phyloP scores from a whole-genome alignment of 2,888 invertebrate genomes.

The Operophtera brumata region DNA sequence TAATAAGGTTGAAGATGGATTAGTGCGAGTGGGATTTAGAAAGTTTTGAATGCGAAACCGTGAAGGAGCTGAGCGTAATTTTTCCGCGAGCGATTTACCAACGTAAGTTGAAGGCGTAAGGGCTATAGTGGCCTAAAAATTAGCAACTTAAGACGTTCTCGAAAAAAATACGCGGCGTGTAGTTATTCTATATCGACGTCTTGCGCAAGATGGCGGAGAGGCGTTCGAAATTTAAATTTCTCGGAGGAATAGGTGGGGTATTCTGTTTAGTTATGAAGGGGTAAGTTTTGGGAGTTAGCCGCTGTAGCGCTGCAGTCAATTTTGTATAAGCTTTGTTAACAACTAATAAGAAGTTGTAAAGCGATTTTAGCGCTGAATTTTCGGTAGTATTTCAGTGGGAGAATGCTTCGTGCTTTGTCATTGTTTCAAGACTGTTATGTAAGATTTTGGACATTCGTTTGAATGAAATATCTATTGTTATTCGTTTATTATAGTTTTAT shows the following conservation, averaged over 20 bases:
- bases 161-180: slow-evolving; percentile 70
- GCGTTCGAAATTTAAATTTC: slow-evolving; percentile 78
- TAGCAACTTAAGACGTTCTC: slow-evolving; percentile 76
- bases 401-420: slow-evolving; percentile 24
- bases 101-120: slow-evolving; percentile 74
- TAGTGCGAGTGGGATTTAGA: slow-evolving; percentile 18
- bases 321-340: slow-evolving; percentile 43
- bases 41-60: slow-evolving; percentile 32
- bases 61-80: slow-evolving; percentile 66
- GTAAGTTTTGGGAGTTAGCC: slow-evolving; percentile 38
- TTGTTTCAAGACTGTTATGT: slow-evolving; percentile 25
- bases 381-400: slow-evolving; percentile 9
- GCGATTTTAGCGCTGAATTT: slow-evolving; percentile 31
- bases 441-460: slow-evolving; percentile 24
- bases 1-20: slow-evolving; percentile 20
- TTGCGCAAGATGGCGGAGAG: slow-evolving; percentile 78
- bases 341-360: slow-evolving; percentile 42
- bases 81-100: slow-evolving; percentile 78
- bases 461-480: neutral
- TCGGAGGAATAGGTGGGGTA: slow-evolving; percentile 74
- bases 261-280: slow-evolving; percentile 45
- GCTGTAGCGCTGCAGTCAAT: slow-evolving; percentile 50
- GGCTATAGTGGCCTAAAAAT: slow-evolving; percentile 78
- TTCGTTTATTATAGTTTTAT: neutral
- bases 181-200: slow-evolving; percentile 79